Percentiles rank a stretch among this genome's conserved stretches.
These are phyloP conservation scores for Triplophysa yarkandensis DNA, from an alignment of 2,797 vertebrate genomes.

Conservation along the genomic window DNA sequence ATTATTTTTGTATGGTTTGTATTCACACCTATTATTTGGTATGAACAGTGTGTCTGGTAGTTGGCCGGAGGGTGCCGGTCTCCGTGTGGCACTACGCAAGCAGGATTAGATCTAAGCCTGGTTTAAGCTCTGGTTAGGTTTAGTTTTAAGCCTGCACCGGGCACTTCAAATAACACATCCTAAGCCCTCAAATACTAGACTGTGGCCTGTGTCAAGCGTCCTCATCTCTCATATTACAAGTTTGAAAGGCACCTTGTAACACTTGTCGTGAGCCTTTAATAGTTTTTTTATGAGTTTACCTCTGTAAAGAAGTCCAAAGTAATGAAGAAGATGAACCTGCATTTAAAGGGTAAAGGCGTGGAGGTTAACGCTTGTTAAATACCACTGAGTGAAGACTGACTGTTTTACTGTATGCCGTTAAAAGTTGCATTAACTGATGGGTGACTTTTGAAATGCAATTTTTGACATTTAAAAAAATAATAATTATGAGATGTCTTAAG, in stretches of 20 bases:
- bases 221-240: constrained; percentile 51
- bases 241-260: constrained; percentile 54
- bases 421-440: constrained; percentile 27
- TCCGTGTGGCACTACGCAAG: constrained; percentile 45
- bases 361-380: constrained; percentile 45
- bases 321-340: constrained; percentile 43
- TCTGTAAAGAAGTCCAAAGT: constrained; percentile 47
- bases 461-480: background rate
- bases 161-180: constrained; percentile 49
- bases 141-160: constrained; percentile 50
- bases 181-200: constrained; percentile 48
- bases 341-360: constrained; percentile 49
- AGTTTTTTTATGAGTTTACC: constrained; percentile 51
- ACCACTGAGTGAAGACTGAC: constrained; percentile 20
- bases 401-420: constrained; percentile 35
- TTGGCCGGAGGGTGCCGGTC: constrained; percentile 35
- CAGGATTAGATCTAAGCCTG: constrained; percentile 49
- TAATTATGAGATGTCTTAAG: background rate
- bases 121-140: constrained; percentile 52
- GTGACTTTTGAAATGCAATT: background rate
- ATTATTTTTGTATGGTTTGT: constrained; percentile 31
- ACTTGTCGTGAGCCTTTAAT: constrained; percentile 44
- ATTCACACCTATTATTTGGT: constrained; percentile 9
- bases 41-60: constrained; percentile 35
- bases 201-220: constrained; percentile 44